phyloP scores from a whole-genome alignment of 1,140 invertebrate species.

The Drosophila littoralis region DNA sequence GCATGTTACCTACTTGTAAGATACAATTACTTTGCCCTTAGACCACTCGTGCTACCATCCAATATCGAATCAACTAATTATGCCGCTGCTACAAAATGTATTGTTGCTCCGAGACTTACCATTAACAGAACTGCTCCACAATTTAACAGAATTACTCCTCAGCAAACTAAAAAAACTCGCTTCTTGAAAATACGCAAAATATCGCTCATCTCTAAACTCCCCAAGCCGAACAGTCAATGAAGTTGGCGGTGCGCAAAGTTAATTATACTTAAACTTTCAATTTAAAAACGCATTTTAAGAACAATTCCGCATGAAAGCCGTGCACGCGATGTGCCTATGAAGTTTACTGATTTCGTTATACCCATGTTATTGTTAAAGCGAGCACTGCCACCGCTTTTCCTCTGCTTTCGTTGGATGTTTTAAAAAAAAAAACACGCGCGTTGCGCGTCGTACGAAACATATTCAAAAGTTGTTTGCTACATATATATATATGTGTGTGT shows the following conservation, averaged over 20 bases:
- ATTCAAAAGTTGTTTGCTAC: slow-evolving; percentile 53
- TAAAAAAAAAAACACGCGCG: slow-evolving; percentile 52
- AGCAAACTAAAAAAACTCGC: not conserved
- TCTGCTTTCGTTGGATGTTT: slow-evolving; percentile 32
- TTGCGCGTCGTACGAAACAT: slow-evolving; percentile 43
- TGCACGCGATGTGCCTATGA: slow-evolving; percentile 3
- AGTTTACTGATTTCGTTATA: slow-evolving; percentile 8
- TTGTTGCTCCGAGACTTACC: not conserved
- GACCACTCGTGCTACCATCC: no score
- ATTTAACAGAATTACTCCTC: slow-evolving; percentile 12
- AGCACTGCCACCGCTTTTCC: slow-evolving; percentile 1
- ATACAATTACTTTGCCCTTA: not conserved
- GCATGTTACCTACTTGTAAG: not conserved
- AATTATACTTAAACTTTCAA: slow-evolving; percentile 55
- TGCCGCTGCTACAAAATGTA: not conserved
- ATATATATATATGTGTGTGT: slow-evolving; percentile 8
- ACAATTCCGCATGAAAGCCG: slow-evolving; percentile 9
- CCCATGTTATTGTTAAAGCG: slow-evolving; percentile 1
- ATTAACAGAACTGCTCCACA: slow-evolving; percentile 25
- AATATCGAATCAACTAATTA: not conserved
- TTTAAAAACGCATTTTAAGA: slow-evolving; percentile 32
- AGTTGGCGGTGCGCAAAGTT: slow-evolving; percentile 63
- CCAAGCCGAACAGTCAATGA: slow-evolving; percentile 40
- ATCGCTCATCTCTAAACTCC: slow-evolving; percentile 26
- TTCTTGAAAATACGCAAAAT: slow-evolving; percentile 2